phyloP scores from a whole-genome alignment of 2,113 vertebrate genomes.

The Tamias sibiricus region DNA sequence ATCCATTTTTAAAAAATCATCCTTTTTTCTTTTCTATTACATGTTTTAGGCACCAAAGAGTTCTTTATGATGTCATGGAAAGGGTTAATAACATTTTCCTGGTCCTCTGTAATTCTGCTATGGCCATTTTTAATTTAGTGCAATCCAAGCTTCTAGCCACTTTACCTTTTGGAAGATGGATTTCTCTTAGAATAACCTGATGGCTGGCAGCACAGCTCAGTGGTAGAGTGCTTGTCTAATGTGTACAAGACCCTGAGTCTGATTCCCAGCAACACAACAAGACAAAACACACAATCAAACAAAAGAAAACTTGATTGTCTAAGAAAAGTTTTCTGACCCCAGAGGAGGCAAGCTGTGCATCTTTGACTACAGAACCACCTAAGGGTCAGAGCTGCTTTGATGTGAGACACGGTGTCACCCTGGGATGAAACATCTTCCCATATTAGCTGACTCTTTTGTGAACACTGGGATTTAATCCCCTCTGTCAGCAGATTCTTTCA shows the following conservation, averaged over 20 bases:
- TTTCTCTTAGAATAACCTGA: background rate
- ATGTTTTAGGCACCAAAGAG: no score
- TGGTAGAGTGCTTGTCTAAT: background rate
- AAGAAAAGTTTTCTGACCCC: background rate
- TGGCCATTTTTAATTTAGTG: background rate
- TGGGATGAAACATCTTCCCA: background rate
- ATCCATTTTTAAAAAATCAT: background rate
- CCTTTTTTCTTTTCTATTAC: background rate
- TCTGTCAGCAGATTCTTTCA: background rate
- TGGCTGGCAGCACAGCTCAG: background rate
- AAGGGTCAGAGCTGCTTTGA: background rate
- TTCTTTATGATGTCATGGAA: background rate
- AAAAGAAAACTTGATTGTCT: background rate
- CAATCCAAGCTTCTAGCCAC: background rate
- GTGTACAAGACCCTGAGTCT: background rate
- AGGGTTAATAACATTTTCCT: background rate
- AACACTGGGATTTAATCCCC: rapidly evolving
- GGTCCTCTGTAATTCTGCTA: background rate
- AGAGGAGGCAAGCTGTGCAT: background rate
- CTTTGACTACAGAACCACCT: background rate
- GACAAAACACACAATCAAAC: background rate
- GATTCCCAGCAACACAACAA: background rate
- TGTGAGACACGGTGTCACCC: background rate
- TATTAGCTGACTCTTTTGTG: background rate
- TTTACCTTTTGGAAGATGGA: background rate